phyloP scores from a whole-genome alignment of 1,140 invertebrate genomes.

The Acyrthosiphon pisum region DNA sequence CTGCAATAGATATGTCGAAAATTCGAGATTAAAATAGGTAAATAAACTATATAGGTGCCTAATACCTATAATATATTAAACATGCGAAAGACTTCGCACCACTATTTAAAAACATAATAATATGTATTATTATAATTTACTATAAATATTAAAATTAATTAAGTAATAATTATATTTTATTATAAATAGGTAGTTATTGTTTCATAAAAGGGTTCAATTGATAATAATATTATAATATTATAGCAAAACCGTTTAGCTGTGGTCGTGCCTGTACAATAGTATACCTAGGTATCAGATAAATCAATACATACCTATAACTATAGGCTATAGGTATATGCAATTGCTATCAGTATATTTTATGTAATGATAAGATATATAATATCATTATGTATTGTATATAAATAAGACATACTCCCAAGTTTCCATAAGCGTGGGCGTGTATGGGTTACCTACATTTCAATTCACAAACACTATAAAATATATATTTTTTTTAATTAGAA shows the following conservation, averaged over 20 bases:
- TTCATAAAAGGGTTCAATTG: neutral
- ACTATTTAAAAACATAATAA: neutral
- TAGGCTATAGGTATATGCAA: neutral
- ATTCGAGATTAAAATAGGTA: neutral
- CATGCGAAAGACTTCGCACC: neutral
- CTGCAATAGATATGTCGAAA: neutral
- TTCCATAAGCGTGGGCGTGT: neutral
- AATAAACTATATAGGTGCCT: neutral
- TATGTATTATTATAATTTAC: neutral
- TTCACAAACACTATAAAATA: conserved; percentile 4
- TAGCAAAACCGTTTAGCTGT: neutral
- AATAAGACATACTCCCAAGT: neutral
- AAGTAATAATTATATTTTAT: neutral
- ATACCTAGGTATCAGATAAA: neutral
- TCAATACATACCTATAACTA: neutral
- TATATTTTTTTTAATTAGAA: conserved; percentile 21
- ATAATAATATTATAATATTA: neutral
- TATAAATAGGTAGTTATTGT: neutral
- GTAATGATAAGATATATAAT: neutral
- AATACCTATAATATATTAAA: no score
- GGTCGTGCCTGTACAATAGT: neutral
- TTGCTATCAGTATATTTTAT: neutral
- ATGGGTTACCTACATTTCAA: conserved; percentile 12
- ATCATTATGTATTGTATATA: neutral
- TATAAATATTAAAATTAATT: neutral